These are phyloP conservation scores for Cydia splendana DNA, from an alignment of 1,140 invertebrate genomes.

Conservation along the genomic window DNA sequence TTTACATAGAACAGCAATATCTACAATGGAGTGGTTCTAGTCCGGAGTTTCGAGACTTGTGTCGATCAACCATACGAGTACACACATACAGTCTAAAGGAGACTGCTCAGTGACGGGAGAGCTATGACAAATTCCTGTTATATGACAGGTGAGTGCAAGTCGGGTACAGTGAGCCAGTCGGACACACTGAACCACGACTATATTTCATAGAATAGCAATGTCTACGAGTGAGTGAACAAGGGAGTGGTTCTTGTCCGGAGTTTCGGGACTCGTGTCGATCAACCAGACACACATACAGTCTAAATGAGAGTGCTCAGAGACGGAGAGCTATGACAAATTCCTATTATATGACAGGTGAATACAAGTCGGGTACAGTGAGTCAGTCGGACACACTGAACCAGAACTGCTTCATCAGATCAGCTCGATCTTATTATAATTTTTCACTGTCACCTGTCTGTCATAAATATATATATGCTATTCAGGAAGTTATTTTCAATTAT, in stretches of 20 bases:
- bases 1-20: too few species aligned
- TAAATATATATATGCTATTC: too few species aligned
- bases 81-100: slow-evolving; percentile 88
- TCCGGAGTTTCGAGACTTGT: slow-evolving; percentile 84
- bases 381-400: too few species aligned
- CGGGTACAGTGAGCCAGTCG: too few species aligned
- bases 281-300: slow-evolving; percentile 87
- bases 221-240: slow-evolving; percentile 71
- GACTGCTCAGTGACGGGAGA: slow-evolving; percentile 85
- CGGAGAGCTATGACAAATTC: slow-evolving; percentile 87
- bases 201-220: too few species aligned
- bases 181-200: too few species aligned
- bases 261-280: slow-evolving; percentile 83
- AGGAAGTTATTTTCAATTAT: too few species aligned
- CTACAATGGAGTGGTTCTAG: slow-evolving; percentile 83
- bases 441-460: too few species aligned
- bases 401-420: too few species aligned
- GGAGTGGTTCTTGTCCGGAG: slow-evolving; percentile 88
- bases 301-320: slow-evolving; percentile 87
- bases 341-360: slow-evolving; percentile 88
- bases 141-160: slow-evolving; percentile 85
- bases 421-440: too few species aligned
- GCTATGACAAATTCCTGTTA: slow-evolving; percentile 87
- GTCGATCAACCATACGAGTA: slow-evolving; percentile 85
- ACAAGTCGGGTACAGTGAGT: not conserved